phyloP scores from a whole-genome alignment of 2,888 invertebrate species.

The Hoplodrina blanda region DNA sequence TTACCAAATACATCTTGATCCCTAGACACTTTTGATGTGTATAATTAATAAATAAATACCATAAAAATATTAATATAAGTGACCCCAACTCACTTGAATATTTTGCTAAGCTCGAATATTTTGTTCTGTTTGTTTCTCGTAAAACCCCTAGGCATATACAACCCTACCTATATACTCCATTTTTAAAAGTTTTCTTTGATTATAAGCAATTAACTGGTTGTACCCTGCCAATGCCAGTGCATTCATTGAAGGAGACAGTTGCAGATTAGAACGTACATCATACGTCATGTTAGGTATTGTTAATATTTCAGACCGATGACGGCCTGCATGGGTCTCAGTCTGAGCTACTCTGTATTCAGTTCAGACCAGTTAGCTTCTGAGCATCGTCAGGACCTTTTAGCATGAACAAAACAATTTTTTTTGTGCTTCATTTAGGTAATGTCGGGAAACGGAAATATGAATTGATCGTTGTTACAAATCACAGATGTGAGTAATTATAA shows the following conservation, averaged over 20 bases:
- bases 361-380: neutral
- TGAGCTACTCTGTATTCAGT: neutral
- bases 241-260: neutral
- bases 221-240: neutral
- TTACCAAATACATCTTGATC: too few species aligned
- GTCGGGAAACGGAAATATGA: neutral
- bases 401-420: neutral
- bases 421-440: neutral
- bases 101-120: too few species aligned
- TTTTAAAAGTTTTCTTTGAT: too few species aligned
- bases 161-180: too few species aligned
- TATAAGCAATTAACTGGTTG: too few species aligned
- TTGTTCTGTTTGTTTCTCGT: too few species aligned
- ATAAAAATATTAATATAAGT: too few species aligned
- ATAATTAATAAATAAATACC: too few species aligned
- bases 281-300: neutral
- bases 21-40: too few species aligned
- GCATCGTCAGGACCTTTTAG: neutral
- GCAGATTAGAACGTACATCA: slow-evolving; percentile 2
- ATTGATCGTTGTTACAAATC: slow-evolving; percentile 6
- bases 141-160: too few species aligned
- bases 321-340: neutral
- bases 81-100: too few species aligned
- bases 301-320: slow-evolving; percentile 16
- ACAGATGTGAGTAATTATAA: slow-evolving; percentile 11